These are phyloP conservation scores for Centropus bengalensis DNA, from an alignment of 2,113 vertebrate genomes.

Conservation along the genomic window DNA sequence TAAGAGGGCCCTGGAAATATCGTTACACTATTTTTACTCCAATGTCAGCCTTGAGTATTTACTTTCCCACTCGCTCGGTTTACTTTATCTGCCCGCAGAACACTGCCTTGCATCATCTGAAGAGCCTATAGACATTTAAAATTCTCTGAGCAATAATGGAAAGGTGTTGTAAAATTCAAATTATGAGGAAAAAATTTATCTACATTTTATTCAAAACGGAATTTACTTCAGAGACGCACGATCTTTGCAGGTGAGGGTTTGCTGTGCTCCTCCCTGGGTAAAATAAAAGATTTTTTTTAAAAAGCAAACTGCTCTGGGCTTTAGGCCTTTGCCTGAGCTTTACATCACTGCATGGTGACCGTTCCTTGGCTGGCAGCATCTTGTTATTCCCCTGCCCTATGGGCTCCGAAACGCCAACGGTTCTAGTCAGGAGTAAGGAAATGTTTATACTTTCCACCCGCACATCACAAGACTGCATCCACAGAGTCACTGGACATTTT, in stretches of 20 bases:
- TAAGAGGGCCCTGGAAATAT: not conserved
- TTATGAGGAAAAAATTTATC: not conserved
- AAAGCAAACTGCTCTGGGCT: constrained; percentile 1
- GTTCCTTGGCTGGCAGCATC: not conserved
- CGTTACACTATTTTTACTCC: constrained; percentile 56
- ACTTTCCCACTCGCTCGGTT: constrained; percentile 44
- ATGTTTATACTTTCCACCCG: constrained; percentile 1
- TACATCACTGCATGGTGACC: not conserved
- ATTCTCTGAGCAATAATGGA: not conserved
- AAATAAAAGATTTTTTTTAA: not conserved
- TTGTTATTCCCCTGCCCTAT: not conserved
- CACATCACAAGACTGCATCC: not conserved
- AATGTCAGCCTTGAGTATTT: constrained; percentile 56
- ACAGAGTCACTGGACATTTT: not conserved
- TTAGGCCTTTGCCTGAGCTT: not conserved
- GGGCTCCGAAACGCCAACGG: not conserved
- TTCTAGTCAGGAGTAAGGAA: not conserved
- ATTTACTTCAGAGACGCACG: not conserved
- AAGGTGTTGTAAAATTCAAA: not conserved
- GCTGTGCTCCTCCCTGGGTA: not conserved
- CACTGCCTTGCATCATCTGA: constrained; percentile 1
- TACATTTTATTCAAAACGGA: not conserved
- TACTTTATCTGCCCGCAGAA: constrained; percentile 24
- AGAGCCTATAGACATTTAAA: constrained; percentile 28
- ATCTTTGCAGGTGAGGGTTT: not conserved